Percentiles rank a stretch among this genome's conserved stretches.
These are phyloP conservation scores for Prosapia bicincta DNA, from an alignment of 2,888 invertebrate species.

Conservation along the genomic window DNA sequence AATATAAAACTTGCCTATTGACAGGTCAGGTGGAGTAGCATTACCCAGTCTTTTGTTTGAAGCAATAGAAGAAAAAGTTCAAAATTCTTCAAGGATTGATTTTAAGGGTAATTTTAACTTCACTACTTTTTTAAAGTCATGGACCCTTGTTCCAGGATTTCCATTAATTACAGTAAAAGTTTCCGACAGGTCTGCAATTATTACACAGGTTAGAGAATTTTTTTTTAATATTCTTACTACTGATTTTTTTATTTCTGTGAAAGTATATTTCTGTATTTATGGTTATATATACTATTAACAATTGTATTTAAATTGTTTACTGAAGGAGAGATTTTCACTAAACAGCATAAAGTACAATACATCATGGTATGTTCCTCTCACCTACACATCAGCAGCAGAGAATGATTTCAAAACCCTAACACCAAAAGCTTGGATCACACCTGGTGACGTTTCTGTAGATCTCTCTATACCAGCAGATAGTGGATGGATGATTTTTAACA, in stretches of 20 bases:
- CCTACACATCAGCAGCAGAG: slow-evolving; percentile 5
- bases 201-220: neutral
- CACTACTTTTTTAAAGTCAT: neutral
- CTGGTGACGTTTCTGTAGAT: neutral
- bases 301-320: neutral
- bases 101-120: neutral
- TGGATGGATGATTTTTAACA: slow-evolving; percentile 23
- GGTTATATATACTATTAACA: too few relatives aligned
- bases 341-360: neutral
- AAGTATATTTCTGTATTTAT: too few relatives aligned
- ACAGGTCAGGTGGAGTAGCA: neutral
- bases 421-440: neutral
- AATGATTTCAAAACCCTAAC: neutral
- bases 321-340: neutral
- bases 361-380: slow-evolving; percentile 18
- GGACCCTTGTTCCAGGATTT: neutral
- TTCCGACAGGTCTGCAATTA: neutral
- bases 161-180: neutral
- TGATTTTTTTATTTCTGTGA: too few relatives aligned
- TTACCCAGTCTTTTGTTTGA: neutral
- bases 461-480: neutral
- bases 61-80: neutral
- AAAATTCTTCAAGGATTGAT: neutral
- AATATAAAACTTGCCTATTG: too few relatives aligned
- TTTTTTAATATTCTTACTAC: too few relatives aligned